A percentile compares a stretch with the other conserved stretches of the same genome.
phyloP scores from a whole-genome alignment of 2,797 vertebrate genomes.

The Gobio occitaniae region DNA sequence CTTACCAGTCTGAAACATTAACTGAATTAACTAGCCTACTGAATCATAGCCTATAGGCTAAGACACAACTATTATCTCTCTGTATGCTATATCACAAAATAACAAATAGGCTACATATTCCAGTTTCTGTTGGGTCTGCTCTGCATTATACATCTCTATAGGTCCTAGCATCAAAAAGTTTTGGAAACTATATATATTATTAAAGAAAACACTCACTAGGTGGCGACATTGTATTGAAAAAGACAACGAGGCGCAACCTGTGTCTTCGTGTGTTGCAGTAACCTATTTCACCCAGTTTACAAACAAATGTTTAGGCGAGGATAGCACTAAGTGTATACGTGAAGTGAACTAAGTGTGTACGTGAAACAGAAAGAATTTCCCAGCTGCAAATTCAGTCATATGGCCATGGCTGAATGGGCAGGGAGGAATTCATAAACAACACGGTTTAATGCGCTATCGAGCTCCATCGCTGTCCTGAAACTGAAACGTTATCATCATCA shows the following conservation, averaged over 20 bases:
- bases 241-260: constrained; percentile 29
- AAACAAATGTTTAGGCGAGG: constrained; percentile 32
- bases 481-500: constrained; percentile 24
- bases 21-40: not conserved
- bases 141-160: not conserved
- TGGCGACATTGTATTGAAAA: constrained; percentile 41
- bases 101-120: not conserved
- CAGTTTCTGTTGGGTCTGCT: not conserved
- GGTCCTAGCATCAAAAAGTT: not conserved
- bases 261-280: constrained; percentile 43
- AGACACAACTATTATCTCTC: not conserved
- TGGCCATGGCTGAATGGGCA: not conserved
- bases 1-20: not conserved
- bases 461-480: constrained; percentile 21
- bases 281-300: constrained; percentile 44
- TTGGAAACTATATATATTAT: not conserved
- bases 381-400: not conserved
- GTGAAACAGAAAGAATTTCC: not conserved
- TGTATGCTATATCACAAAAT: not conserved
- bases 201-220: constrained; percentile 30
- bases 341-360: constrained; percentile 1
- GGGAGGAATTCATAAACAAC: not conserved
- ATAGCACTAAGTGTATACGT: not conserved
- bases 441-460: not conserved
- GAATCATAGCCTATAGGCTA: not conserved